A percentile compares a stretch with the other conserved stretches of the same genome.
phyloP scores from a whole-genome alignment of 30 jellyfish, hydroid and myxozoan genomes.

The Aurelia sp. region DNA sequence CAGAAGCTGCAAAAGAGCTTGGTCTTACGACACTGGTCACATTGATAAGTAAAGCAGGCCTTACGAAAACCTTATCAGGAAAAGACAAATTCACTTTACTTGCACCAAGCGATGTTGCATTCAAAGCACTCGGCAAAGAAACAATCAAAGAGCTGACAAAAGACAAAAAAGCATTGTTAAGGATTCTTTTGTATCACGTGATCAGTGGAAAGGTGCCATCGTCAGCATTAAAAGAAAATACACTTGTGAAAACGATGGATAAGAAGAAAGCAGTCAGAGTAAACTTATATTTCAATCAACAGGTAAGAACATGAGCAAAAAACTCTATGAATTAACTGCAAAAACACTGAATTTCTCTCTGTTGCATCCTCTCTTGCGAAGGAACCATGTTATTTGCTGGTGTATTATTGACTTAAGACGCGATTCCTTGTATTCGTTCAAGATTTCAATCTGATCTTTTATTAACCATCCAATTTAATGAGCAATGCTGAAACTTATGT shows the following conservation, averaged over 20 bases:
- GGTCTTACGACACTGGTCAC: constrained; percentile 49
- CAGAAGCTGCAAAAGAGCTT: constrained; percentile 36
- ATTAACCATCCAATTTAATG: no score
- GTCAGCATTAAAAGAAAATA: constrained; percentile 55
- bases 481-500: no score
- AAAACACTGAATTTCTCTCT: no score
- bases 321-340: not conserved
- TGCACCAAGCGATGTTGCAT: constrained; percentile 74
- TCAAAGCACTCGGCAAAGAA: constrained; percentile 26
- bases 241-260: constrained; percentile 38
- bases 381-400: no score
- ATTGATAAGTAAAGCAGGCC: constrained; percentile 49
- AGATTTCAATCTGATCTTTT: no score
- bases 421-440: no score
- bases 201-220: constrained; percentile 64
- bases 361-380: no score
- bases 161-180: constrained; percentile 46
- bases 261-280: constrained; percentile 47
- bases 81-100: constrained; percentile 49
- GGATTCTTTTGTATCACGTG: constrained; percentile 50
- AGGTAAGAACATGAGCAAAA: constrained; percentile 25
- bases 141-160: constrained; percentile 1
- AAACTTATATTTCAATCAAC: constrained; percentile 28
- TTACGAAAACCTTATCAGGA: constrained; percentile 24
- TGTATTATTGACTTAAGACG: no score